phyloP scores from a whole-genome alignment of 2,113 vertebrate genomes.

The Nothoprocta pentlandii region DNA sequence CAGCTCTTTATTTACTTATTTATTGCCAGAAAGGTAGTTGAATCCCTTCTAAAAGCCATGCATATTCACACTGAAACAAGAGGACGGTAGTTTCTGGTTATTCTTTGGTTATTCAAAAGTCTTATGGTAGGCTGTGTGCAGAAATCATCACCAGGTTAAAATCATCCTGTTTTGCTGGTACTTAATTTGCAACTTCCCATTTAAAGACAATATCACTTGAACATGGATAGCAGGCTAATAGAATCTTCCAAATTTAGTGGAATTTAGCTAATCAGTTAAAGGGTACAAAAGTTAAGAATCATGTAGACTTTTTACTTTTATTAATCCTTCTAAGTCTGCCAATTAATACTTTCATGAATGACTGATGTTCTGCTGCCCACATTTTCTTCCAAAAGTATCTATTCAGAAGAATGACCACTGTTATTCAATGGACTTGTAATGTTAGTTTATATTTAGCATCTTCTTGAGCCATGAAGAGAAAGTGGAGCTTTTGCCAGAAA shows the following conservation, averaged over 20 bases:
- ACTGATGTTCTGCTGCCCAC: neutral
- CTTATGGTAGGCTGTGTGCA: neutral
- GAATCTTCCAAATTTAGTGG: neutral
- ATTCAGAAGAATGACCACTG: neutral
- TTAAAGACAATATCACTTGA: neutral
- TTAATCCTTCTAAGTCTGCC: neutral
- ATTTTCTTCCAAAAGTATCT: neutral
- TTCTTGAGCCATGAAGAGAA: neutral
- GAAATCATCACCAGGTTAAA: neutral
- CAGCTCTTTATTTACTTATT: neutral
- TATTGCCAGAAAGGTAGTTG: neutral
- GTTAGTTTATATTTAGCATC: neutral
- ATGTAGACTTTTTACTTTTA: rapidly evolving
- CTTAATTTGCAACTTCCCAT: neutral
- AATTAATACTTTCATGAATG: neutral
- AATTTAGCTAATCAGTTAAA: neutral
- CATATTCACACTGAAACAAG: neutral
- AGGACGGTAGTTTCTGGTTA: neutral
- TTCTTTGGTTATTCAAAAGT: neutral
- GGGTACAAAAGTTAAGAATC: neutral
- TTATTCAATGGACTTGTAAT: neutral
- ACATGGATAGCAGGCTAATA: neutral
- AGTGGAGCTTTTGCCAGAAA: neutral
- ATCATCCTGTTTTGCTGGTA: neutral
- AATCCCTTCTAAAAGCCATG: neutral